These are phyloP conservation scores for Rhinolophus sinicus DNA, from an alignment of 2,113 vertebrate genomes.

Conservation along the genomic window DNA sequence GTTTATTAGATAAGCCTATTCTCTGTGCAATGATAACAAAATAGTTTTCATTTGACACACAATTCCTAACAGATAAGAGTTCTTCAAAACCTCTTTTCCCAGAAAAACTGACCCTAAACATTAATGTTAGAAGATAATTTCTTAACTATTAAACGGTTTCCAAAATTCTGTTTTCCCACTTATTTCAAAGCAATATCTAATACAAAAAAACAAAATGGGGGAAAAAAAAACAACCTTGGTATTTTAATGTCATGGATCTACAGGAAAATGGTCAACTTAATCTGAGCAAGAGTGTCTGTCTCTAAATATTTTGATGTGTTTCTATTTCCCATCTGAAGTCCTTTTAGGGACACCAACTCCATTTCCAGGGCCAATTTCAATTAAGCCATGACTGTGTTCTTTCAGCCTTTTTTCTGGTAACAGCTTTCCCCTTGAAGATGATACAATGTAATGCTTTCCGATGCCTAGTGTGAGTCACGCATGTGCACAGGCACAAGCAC, in stretches of 20 bases:
- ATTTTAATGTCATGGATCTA: background rate
- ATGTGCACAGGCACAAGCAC: background rate
- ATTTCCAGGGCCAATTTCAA: too few relatives aligned
- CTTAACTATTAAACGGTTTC: background rate
- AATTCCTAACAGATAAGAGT: background rate
- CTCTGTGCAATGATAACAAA: background rate
- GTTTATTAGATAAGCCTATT: background rate
- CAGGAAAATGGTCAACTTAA: rapidly evolving
- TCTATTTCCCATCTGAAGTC: background rate
- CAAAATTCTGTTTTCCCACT: background rate
- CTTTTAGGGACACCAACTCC: background rate
- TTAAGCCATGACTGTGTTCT: background rate
- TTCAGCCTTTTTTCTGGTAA: background rate
- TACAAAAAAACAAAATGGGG: background rate
- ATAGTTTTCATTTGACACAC: background rate
- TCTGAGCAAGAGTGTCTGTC: rapidly evolving
- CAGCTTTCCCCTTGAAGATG: background rate
- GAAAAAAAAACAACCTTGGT: background rate
- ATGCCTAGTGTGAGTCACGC: background rate
- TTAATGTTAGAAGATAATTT: background rate
- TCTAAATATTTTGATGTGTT: rapidly evolving
- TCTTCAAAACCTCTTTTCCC: background rate
- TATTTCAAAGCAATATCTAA: background rate
- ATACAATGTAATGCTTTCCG: background rate
- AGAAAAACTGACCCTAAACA: background rate